Base-by-base conservation (phyloP, 2,888 invertebrate species). In the Spatulosminthurus flaviceps region DNA sequence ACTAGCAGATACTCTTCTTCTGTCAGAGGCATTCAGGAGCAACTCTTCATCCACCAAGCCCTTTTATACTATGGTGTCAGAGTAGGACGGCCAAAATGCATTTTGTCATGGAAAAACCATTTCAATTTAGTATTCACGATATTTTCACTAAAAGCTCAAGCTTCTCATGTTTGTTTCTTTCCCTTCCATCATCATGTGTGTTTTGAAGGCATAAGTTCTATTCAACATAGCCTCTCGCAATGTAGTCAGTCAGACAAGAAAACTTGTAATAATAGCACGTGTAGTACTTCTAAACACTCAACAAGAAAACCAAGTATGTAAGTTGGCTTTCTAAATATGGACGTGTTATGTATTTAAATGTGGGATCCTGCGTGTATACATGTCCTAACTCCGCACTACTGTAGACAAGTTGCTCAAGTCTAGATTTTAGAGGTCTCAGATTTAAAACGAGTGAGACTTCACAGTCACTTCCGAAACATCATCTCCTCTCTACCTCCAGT, bases 61-160 rank as follows among this genome's bases (percentile, higher is more conserved):
- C n/a, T n/a, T 60, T 61, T 74, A 60, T 28, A 76, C 51, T 28
- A 76, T 67, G 67, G 67, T 76, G 76, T 76, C 67, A 67, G 24
- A 1, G 41, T 71, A 78, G 78, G 78, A 64, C 64, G 70, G 51
- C 77, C 28, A 75, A 64, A 75, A 75, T 75, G 76, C 69, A 76
- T 76, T 76, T 76, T 67, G 71, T 66, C 67, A 61, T 77, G 43
- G 66, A 77, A 72, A 79, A 71, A 76, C 76, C 79, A 79, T 76
- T 79, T 79, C 74, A 66, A 72, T 77, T 64, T 79, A 41, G 76
- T 72, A 79, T 79, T 79, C 79, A 76, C 70, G 64, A 76, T 64
- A 75, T 77, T 79, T 77, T 77, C 66, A 79, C 79, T 79, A 79
- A 79, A 79, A 79, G 79, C 79, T 24, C 64, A n/a, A 11, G 22